Evolutionary conservation across 2,888 invertebrate genomes (phyloP), one percentile per base, ranked within the genome.

Genomic region (Baccha elongata): DNA sequence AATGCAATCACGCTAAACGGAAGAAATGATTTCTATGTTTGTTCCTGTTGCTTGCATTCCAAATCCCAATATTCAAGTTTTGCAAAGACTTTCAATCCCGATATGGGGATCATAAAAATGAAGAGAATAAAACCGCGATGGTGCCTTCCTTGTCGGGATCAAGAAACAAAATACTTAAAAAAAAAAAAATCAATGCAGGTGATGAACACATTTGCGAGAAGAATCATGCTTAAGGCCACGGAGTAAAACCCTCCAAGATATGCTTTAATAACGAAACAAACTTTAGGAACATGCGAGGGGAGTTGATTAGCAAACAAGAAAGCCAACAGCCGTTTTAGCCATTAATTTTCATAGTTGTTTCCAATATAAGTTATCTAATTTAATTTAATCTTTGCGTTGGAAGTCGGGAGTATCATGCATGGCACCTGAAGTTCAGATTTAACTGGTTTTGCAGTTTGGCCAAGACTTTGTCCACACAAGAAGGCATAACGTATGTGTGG

Each of bases 341-440:
- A 67, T 79, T 73, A 79, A 44, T 67, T 67, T 60, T 52, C 60
- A 62, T 44, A 46, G 42, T 58, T 23, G 11, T 46, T 53, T 58
- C 35, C 42, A 32, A 32, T 32, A 32, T 48, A 40, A 71, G 58
- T 73, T 73, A 60, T 73, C 52, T 73, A 60, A 79, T 67, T 79
- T 67, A 67, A 79, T 73, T 79, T 32, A 67, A 79, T 79, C 73
- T 67, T 73, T 44, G 44, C 42, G 40, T 53, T 65, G 58, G 52
- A 13, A 11, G 42, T 29, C 3, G 37, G 55, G 11, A 17, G 37
- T 58, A 11, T 0, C 29, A 40, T 40, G 23, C 23, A 17, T 32
- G 55, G 15, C 53, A 67, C 40, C 11, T 37, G 35, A 19, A 35
- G 26, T 62, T 58, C 26, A 6, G 7, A 46, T 29, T 35, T 15